Conservation (phyloP, 2,797 vertebrate genomes). For the Halcyon badia region DNA sequence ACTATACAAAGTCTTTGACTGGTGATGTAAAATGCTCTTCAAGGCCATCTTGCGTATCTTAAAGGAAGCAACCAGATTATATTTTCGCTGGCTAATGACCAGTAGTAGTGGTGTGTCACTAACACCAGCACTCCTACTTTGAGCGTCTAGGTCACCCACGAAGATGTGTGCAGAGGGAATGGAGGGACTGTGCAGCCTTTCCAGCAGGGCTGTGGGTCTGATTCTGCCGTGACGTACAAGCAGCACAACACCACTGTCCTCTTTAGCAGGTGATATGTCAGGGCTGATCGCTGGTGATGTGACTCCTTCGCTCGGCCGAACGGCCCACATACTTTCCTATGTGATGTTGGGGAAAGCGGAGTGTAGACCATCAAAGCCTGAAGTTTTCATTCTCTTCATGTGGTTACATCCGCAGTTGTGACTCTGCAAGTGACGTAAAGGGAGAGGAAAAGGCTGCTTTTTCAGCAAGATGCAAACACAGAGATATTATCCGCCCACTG, state of each 20-base stretch:
- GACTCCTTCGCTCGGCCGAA: neutral
- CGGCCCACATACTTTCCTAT: slow-evolving; percentile 32
- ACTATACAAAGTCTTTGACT: neutral
- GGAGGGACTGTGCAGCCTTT: rapidly evolving
- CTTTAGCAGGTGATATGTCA: neutral
- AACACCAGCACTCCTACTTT: neutral
- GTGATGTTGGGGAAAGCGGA: neutral
- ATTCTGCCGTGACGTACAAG: neutral
- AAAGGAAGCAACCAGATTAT: neutral
- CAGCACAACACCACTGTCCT: neutral
- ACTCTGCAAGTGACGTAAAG: slow-evolving; percentile 51
- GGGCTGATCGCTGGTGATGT: neutral
- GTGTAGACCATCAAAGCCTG: neutral
- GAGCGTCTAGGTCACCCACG: neutral
- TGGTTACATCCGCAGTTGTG: slow-evolving; percentile 15
- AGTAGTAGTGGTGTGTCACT: neutral
- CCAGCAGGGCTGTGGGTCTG: neutral
- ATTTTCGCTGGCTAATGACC: neutral
- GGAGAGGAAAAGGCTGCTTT: slow-evolving; percentile 53
- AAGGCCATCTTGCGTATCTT: neutral
- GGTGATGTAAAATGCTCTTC: neutral
- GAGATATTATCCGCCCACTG: slow-evolving; percentile 42
- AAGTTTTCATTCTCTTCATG: slow-evolving; percentile 36
- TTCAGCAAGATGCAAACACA: slow-evolving; percentile 1
- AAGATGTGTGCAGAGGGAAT: rapidly evolving